phyloP scores from a whole-genome alignment of 2,888 invertebrate genomes.

The Schizotus pectinicornis region DNA sequence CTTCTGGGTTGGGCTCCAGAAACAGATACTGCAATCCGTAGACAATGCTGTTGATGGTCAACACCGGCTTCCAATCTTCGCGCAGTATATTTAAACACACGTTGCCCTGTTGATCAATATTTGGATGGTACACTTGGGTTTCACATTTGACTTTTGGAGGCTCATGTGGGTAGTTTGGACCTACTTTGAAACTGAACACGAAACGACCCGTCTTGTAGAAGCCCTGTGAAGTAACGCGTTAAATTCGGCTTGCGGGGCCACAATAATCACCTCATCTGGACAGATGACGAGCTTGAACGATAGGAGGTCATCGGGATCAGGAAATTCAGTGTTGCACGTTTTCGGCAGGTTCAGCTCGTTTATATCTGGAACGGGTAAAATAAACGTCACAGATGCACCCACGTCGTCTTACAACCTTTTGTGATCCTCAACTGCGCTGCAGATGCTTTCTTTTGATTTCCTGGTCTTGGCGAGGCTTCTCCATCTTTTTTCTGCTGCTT shows the following conservation, averaged over 20 bases:
- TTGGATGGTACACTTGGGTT: constrained; percentile 97
- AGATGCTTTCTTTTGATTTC: constrained; percentile 89
- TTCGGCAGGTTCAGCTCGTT: constrained; percentile 97
- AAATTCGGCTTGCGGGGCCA: not conserved
- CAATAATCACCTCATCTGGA: constrained; percentile 83
- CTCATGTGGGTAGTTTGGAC: constrained; percentile 97
- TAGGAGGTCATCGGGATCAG: constrained; percentile 94
- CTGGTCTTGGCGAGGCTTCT: constrained; percentile 76
- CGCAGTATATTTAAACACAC: constrained; percentile 96
- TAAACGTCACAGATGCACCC: not conserved
- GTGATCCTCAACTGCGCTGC: constrained; percentile 97
- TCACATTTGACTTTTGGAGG: constrained; percentile 99
- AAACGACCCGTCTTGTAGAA: constrained; percentile 95
- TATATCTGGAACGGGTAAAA: constrained; percentile 75
- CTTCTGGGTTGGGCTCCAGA: constrained; percentile 98
- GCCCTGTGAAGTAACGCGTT: constrained; percentile 63
- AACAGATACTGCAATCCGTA: constrained; percentile 98
- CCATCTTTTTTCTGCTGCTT: constrained; percentile 99
- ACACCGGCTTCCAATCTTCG: constrained; percentile 99
- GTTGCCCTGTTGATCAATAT: constrained; percentile 97
- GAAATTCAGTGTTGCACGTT: constrained; percentile 95
- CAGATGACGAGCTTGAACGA: constrained; percentile 95
- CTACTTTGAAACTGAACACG: constrained; percentile 96
- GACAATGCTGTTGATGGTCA: constrained; percentile 96
- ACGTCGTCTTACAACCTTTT: constrained; percentile 73